phyloP scores from a whole-genome alignment of 2,113 vertebrate genomes.

The Sorex araneus region DNA sequence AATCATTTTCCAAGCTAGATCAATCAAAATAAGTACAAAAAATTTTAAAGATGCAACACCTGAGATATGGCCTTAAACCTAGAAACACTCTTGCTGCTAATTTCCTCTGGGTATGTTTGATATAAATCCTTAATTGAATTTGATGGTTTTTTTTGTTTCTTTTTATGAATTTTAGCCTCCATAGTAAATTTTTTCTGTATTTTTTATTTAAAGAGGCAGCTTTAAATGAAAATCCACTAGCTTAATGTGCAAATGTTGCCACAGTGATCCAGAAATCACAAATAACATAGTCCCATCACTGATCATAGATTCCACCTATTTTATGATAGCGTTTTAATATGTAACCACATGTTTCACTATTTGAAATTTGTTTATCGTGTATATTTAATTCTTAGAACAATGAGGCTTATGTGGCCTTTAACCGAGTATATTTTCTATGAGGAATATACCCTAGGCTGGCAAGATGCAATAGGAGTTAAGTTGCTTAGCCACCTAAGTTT shows the following conservation, averaged over 20 bases:
- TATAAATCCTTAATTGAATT: background rate
- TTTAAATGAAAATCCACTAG: slow-evolving; percentile 1
- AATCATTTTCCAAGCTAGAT: slow-evolving; percentile 27
- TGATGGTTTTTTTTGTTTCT: slow-evolving; percentile 57
- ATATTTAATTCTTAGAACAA: background rate
- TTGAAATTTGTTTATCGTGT: background rate
- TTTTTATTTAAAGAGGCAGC: slow-evolving; percentile 55
- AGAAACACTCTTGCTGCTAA: background rate
- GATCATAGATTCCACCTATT: background rate
- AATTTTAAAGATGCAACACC: background rate
- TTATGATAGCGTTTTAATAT: background rate
- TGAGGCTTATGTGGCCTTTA: background rate
- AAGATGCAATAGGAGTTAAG: too few relatives aligned
- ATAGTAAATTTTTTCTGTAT: slow-evolving; percentile 13
- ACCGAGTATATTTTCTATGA: background rate
- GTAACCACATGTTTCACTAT: background rate
- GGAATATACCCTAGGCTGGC: too few relatives aligned
- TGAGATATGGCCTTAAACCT: background rate
- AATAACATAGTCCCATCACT: background rate
- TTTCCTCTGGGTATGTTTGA: slow-evolving; percentile 49
- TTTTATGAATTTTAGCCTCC: slow-evolving; percentile 12
- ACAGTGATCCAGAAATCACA: background rate
- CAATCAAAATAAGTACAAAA: background rate
- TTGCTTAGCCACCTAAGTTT: too few relatives aligned
- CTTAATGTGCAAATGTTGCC: background rate